phyloP scores from a whole-genome alignment of 2,888 invertebrate genomes.

The Rapana venosa region DNA sequence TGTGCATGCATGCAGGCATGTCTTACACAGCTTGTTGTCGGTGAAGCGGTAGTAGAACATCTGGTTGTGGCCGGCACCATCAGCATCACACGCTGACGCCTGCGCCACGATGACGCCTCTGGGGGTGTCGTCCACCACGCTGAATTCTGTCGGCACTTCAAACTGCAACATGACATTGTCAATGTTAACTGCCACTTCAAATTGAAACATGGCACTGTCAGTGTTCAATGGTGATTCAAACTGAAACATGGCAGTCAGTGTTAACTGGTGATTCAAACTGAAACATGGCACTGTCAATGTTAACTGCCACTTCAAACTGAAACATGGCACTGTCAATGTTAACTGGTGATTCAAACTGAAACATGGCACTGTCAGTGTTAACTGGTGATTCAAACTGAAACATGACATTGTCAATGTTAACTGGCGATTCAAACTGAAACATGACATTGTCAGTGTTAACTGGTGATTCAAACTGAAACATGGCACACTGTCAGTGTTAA shows the following conservation, averaged over 20 bases:
- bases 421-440: constrained; percentile 42
- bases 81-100: constrained; percentile 63
- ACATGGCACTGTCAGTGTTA: neutral
- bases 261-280: too few relatives aligned
- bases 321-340: too few relatives aligned
- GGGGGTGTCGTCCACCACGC: constrained; percentile 16
- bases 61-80: constrained; percentile 47
- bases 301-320: too few relatives aligned
- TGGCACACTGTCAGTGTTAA: too few relatives aligned
- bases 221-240: too few relatives aligned
- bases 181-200: too few relatives aligned
- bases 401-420: too few relatives aligned
- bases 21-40: constrained; percentile 42
- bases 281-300: too few relatives aligned
- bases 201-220: too few relatives aligned
- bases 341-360: constrained; percentile 37
- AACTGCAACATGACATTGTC: constrained; percentile 36
- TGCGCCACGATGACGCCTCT: neutral
- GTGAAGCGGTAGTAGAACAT: constrained; percentile 47
- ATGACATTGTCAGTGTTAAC: neutral
- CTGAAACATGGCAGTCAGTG: too few relatives aligned
- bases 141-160: constrained; percentile 23
- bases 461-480: too few relatives aligned
- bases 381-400: too few relatives aligned
- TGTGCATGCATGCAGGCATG: neutral